Evolutionary conservation across 2,113 vertebrate species (phyloP).

Genomic region (Oophaga pumilio): DNA sequence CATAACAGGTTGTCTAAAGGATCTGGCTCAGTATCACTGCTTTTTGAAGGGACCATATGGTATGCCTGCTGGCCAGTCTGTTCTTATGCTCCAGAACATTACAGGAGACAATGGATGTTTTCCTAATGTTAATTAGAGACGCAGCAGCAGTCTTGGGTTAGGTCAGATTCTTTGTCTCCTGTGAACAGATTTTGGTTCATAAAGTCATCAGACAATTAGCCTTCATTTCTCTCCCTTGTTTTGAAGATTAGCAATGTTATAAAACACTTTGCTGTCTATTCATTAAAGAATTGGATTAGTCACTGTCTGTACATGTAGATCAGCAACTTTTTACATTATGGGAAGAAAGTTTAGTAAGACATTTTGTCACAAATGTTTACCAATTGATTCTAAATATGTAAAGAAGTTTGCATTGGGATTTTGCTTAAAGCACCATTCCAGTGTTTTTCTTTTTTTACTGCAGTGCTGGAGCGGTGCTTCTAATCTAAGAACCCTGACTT

Average conservation of each 20-base stretch:
- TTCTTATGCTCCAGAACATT: slow-evolving; percentile 49
- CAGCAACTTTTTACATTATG: neutral
- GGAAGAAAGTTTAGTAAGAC: neutral
- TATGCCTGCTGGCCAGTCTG: slow-evolving; percentile 52
- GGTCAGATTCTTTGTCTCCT: slow-evolving; percentile 52
- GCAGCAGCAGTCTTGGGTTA: slow-evolving; percentile 47
- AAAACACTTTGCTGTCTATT: neutral
- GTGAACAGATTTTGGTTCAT: slow-evolving; percentile 46
- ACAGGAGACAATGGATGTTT: slow-evolving; percentile 54
- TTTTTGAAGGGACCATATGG: slow-evolving; percentile 55
- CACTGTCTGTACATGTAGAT: neutral
- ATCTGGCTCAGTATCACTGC: slow-evolving; percentile 40
- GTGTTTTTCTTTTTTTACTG: no score
- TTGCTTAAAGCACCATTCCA: neutral
- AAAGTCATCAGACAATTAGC: slow-evolving; percentile 52
- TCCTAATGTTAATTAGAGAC: slow-evolving; percentile 56
- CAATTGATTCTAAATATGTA: neutral
- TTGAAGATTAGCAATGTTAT: slow-evolving; percentile 35
- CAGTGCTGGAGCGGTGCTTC: no score
- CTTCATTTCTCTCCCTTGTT: slow-evolving; percentile 22
- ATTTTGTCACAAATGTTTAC: neutral
- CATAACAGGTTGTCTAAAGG: slow-evolving; percentile 39
- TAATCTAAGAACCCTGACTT: no score
- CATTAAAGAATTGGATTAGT: neutral
- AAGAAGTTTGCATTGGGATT: neutral